These are phyloP conservation scores for Pseudomyrmex sp. DNA, from an alignment of 1,140 invertebrate genomes.

Conservation along the genomic window DNA sequence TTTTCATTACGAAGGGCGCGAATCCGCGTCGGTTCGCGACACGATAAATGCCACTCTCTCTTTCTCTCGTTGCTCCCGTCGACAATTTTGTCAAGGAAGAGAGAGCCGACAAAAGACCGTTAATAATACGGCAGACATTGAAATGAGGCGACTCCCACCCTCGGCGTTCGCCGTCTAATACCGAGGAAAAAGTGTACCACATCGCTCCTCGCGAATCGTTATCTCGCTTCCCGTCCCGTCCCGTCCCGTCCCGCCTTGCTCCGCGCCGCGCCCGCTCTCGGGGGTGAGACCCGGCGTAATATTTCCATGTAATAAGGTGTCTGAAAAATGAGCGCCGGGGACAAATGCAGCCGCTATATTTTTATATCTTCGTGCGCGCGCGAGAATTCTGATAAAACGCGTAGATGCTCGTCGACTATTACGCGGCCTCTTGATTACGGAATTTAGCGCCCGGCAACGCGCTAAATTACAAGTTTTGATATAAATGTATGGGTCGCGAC, in stretches of 20 bases:
- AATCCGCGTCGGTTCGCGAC: slow-evolving; percentile 1
- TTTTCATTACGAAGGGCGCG: slow-evolving; percentile 31
- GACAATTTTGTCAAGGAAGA: slow-evolving; percentile 38
- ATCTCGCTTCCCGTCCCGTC: not conserved
- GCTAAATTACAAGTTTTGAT: not conserved
- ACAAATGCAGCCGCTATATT: slow-evolving; percentile 54
- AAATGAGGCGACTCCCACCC: slow-evolving; percentile 33
- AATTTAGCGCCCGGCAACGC: not conserved
- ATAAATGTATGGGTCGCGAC: not conserved
- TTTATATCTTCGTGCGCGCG: slow-evolving; percentile 18
- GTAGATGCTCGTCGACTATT: not conserved
- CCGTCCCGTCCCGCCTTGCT: not conserved
- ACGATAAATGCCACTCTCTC: slow-evolving; percentile 21
- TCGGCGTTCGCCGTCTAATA: slow-evolving; percentile 41
- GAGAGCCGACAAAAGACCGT: slow-evolving; percentile 35
- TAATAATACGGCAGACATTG: slow-evolving; percentile 55
- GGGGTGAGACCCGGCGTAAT: slow-evolving; percentile 21
- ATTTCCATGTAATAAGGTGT: slow-evolving; percentile 48
- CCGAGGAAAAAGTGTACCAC: slow-evolving; percentile 44
- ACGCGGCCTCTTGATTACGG: slow-evolving; percentile 17
- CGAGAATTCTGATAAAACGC: slow-evolving; percentile 15
- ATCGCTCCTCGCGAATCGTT: slow-evolving; percentile 48
- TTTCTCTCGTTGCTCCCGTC: not conserved
- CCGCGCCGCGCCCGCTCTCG: no score
- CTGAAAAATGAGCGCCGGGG: slow-evolving; percentile 44